phyloP scores from a whole-genome alignment of 1,140 invertebrate species.

The Atta colombica region DNA sequence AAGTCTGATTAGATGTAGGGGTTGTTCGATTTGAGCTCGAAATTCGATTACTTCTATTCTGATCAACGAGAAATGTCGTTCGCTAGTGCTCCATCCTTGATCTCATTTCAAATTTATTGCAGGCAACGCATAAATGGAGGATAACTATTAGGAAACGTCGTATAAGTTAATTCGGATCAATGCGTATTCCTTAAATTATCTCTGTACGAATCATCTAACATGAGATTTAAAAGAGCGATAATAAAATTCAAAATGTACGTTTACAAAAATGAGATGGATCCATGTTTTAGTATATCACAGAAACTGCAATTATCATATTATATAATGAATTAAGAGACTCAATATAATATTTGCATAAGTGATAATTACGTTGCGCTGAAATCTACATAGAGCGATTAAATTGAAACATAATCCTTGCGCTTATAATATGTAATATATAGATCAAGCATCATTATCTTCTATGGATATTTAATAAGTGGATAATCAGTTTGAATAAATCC shows the following conservation, averaged over 20 bases:
- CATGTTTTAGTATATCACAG: background rate
- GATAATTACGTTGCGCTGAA: constrained; percentile 35
- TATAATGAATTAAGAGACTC: constrained; percentile 6
- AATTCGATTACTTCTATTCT: constrained; percentile 36
- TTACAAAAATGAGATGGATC: background rate
- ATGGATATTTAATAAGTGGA: constrained; percentile 14
- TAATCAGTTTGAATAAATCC: constrained; percentile 22
- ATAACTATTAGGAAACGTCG: background rate
- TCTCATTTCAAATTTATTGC: background rate
- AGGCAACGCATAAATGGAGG: background rate
- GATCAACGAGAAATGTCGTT: constrained; percentile 13
- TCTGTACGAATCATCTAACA: background rate
- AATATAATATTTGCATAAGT: background rate
- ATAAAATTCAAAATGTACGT: background rate
- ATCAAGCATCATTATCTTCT: constrained; percentile 25
- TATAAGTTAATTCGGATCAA: background rate
- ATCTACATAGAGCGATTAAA: background rate
- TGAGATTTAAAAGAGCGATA: background rate
- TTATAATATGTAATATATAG: background rate
- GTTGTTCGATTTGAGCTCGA: constrained; percentile 1
- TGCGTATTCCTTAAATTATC: background rate
- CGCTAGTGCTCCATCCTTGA: background rate
- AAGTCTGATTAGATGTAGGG: constrained; percentile 49
- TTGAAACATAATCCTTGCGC: constrained; percentile 13
- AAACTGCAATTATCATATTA: background rate